phyloP scores from a whole-genome alignment of 2,113 vertebrate species.

The Tricholaema leucomelas region DNA sequence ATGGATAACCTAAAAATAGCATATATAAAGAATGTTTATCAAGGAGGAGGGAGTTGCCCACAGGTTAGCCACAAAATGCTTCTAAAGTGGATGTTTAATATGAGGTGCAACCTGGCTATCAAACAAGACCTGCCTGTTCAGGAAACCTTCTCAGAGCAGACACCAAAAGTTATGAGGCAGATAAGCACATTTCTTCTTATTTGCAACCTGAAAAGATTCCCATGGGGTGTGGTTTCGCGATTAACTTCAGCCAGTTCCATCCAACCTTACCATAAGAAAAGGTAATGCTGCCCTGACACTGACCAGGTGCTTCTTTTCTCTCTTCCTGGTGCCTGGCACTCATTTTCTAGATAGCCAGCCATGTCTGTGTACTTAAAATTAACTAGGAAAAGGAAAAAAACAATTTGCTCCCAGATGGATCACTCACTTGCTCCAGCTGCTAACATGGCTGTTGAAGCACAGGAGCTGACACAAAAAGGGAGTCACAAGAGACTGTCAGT shows the following conservation, averaged over 20 bases:
- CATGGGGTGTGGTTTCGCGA: conserved; percentile 3
- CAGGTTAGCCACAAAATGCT: not conserved
- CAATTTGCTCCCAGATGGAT: not conserved
- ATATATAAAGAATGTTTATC: not conserved
- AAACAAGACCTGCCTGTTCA: conserved; percentile 30
- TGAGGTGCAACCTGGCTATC: not conserved
- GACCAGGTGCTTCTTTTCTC: not conserved
- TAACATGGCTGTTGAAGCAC: not conserved
- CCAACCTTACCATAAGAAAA: not conserved
- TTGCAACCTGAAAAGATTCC: conserved; percentile 2
- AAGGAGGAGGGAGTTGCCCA: not conserved
- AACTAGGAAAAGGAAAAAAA: not conserved
- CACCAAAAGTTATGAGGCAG: not conserved
- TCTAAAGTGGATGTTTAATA: not conserved
- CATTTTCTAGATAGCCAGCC: not conserved
- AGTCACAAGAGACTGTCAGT: not conserved
- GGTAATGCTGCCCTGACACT: not conserved
- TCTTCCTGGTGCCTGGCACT: not conserved
- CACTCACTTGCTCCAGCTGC: not conserved
- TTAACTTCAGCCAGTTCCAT: conserved; percentile 25
- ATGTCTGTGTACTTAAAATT: not conserved
- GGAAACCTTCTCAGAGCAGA: conserved; percentile 11
- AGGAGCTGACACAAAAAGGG: not conserved
- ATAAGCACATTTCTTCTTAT: not conserved
- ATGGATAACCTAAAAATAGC: conserved; percentile 85